Percentiles rank a stretch among this genome's conserved stretches.
phyloP scores from a whole-genome alignment of 2,113 vertebrate species.

The Psilopsiagon aurifrons region DNA sequence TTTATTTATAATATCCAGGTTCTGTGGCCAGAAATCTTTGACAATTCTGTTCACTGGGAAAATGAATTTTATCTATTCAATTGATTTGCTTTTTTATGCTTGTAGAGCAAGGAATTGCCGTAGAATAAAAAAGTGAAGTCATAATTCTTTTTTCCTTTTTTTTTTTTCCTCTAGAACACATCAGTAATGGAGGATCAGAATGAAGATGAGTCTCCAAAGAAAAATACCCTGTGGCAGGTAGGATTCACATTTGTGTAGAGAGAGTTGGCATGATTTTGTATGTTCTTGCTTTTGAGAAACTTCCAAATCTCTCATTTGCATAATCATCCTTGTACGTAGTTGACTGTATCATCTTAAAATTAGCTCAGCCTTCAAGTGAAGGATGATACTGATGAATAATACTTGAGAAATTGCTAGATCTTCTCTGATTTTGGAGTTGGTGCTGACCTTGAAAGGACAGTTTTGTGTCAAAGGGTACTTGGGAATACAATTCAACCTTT shows the following conservation, averaged over 20 bases:
- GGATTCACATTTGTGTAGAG: not conserved
- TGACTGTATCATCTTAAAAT: conserved; percentile 13
- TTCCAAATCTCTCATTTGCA: not conserved
- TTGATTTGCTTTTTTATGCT: conserved; percentile 9
- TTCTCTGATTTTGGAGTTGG: not conserved
- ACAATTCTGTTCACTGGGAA: not conserved
- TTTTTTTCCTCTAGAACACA: conserved; percentile 83
- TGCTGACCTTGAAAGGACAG: not conserved
- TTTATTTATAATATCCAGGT: conserved; percentile 31
- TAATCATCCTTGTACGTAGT: not conserved
- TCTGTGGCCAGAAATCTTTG: conserved; percentile 29
- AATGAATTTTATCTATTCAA: conserved; percentile 18
- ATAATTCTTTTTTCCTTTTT: conserved; percentile 32
- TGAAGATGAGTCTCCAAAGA: conserved; percentile 97
- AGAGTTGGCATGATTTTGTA: not conserved
- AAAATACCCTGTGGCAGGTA: conserved; percentile 96
- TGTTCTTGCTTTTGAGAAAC: not conserved
- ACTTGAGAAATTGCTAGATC: not conserved
- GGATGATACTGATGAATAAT: not conserved
- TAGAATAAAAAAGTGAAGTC: conserved; percentile 46
- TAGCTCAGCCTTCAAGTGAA: not conserved
- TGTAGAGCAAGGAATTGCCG: conserved; percentile 27
- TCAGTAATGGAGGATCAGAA: conserved; percentile 97
- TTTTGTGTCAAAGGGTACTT: not conserved
- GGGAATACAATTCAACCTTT: not conserved